phyloP scores from a whole-genome alignment of 2,113 vertebrate species.

The Malurus elegans region DNA sequence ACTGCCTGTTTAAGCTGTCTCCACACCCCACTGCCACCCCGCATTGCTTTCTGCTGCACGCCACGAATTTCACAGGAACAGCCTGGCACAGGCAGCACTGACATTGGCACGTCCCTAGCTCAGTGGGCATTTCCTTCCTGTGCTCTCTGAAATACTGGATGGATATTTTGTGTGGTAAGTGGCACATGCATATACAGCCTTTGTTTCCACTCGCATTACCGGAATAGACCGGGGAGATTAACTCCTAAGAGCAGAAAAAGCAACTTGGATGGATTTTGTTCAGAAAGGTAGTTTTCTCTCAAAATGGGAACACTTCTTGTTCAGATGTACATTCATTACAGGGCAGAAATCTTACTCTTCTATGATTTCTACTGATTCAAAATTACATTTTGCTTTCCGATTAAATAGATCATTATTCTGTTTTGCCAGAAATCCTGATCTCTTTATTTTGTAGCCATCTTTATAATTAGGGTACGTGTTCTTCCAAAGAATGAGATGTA shows the following conservation, averaged over 20 bases:
- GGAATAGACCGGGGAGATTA: neutral
- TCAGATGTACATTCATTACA: neutral
- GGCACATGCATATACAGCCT: neutral
- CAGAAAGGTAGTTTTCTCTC: neutral
- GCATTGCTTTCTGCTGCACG: neutral
- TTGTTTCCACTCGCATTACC: neutral
- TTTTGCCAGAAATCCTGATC: constrained; percentile 12
- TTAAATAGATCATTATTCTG: neutral
- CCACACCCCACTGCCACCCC: neutral
- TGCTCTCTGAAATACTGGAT: constrained; percentile 16
- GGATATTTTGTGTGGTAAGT: constrained; percentile 6
- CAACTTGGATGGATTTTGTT: neutral
- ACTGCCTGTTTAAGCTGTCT: constrained; percentile 2
- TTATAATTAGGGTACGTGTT: neutral
- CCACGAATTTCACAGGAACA: neutral
- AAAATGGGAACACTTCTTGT: neutral
- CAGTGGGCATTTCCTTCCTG: constrained; percentile 55
- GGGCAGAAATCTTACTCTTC: neutral
- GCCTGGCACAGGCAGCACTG: constrained; percentile 14
- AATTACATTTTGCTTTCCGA: neutral
- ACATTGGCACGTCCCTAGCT: constrained; percentile 9
- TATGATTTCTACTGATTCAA: neutral
- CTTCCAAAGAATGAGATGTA: neutral
- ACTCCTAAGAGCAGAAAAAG: neutral
- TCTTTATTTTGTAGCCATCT: neutral